Evolutionary conservation across 2,797 vertebrate species (phyloP), one percentile per base, ranked within the genome.

Genomic region (Nannoperca obscura): DNA sequence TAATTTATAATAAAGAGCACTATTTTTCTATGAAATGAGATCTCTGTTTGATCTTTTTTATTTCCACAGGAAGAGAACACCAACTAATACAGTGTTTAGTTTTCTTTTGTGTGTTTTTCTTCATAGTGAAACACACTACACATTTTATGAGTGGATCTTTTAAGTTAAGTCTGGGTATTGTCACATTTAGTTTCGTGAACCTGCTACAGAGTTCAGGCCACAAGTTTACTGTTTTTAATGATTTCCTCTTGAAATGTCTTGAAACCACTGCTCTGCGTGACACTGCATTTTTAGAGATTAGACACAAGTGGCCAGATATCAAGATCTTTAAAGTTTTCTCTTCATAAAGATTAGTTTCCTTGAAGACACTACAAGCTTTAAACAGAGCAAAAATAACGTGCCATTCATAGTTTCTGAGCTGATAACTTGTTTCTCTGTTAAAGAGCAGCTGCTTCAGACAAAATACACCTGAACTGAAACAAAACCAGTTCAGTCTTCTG

Each of bases 1-100:
- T 99, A 98, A 99, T 98, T 99, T 99, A 99, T 99, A 99, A 97
- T 99, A 99, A 99, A 98, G 93, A 96, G 91, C 93, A 95, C 94
- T 98, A 98, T 97, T 98, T 98, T 99, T 98, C 93, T 96, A 94
- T 77, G 78, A 90, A 84, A 76, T 44, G 50, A 77, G 22, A 71
- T 76, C 54, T 83, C 73, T 84, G 71, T 91, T 78, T 90, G 59
- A 50, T 82, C 74, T 80, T 7, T 55, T 66, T 53, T 65, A 22
- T 61, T 80, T 83, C 32, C 55, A 47, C 59, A 30, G 53, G 12
- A 32, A 11, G 5, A 27, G 17, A 22, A 34, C 42, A 62, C 12
- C 36, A 12, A 47, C 47, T 50, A 30, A 38, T 13, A 11, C 17
- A 32, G 42, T 34, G 19, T 2, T 8, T 61, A 20, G 14, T 27